Evolutionary conservation across 1,140 invertebrate species (phyloP).

Genomic region (Dermatophagoides farinae): DNA sequence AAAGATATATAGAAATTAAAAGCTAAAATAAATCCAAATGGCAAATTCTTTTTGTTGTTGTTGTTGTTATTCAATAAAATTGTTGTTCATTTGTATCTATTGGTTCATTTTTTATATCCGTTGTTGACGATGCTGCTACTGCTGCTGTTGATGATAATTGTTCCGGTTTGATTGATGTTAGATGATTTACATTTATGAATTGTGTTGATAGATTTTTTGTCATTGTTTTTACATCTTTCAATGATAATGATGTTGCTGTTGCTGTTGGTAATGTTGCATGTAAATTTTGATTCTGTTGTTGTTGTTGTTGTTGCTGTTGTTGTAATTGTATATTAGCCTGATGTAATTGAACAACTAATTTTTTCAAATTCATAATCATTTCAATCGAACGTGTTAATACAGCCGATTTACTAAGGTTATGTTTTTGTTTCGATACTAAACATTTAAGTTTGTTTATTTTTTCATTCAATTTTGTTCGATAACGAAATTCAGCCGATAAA

Average conservation of each 20-base stretch:
- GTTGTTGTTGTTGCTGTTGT: not conserved
- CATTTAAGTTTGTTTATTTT: constrained; percentile 1
- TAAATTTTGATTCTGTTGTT: not conserved
- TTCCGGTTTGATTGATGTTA: no score
- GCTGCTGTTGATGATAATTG: no score
- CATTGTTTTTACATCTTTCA: not conserved
- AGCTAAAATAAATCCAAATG: no score
- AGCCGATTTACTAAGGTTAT: constrained; percentile 3
- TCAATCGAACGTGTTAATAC: constrained; percentile 4
- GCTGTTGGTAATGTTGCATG: not conserved
- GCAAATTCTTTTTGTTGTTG: no score
- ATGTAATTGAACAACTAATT: not conserved
- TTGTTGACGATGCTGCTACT: no score
- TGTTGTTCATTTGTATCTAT: no score
- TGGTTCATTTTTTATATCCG: no score
- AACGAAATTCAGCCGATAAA: constrained; percentile 10
- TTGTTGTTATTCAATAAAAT: no score
- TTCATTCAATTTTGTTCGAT: constrained; percentile 11
- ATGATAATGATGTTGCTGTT: not conserved
- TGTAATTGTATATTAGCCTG: not conserved
- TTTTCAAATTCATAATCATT: not conserved
- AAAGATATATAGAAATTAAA: no score
- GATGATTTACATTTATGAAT: no score
- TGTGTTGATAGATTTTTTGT: no score
- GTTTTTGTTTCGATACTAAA: not conserved